phyloP scores from a whole-genome alignment of 2,888 invertebrate species.

The Acrobasis suavella region DNA sequence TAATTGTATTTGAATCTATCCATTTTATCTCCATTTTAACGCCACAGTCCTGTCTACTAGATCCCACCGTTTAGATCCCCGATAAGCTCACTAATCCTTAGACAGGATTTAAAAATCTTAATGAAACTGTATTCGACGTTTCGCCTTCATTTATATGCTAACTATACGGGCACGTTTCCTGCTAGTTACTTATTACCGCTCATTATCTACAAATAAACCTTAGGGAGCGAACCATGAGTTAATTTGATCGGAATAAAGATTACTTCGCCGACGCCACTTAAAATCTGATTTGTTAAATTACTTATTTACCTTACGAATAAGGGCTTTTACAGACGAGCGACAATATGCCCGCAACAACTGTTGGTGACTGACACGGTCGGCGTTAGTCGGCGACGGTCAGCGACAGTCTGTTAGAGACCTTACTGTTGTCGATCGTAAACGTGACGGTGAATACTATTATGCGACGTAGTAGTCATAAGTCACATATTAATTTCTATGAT shows the following conservation, averaged over 20 bases:
- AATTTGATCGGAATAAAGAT: slow-evolving; percentile 68
- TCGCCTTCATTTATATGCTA: slow-evolving; percentile 47
- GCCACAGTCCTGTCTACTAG: slow-evolving; percentile 10
- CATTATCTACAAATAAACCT: slow-evolving; percentile 66
- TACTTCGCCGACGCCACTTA: slow-evolving; percentile 54
- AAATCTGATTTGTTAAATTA: slow-evolving; percentile 66
- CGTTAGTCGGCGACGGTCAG: too few species aligned
- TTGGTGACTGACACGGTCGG: too few species aligned
- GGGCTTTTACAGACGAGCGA: slow-evolving; percentile 35
- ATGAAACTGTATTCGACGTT: slow-evolving; percentile 29
- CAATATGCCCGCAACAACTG: too few species aligned
- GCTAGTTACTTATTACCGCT: slow-evolving; percentile 59
- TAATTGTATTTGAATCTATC: not conserved
- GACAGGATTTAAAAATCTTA: slow-evolving; percentile 25
- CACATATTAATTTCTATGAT: too few species aligned
- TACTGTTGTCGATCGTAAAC: too few species aligned
- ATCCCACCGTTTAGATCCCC: slow-evolving; percentile 5
- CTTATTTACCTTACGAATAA: slow-evolving; percentile 63
- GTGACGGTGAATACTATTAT: too few species aligned
- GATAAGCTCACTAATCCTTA: slow-evolving; percentile 13
- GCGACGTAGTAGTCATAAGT: too few species aligned
- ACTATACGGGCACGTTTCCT: slow-evolving; percentile 48
- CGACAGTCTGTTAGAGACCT: too few species aligned
- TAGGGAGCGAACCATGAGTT: slow-evolving; percentile 49
- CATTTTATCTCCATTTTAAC: slow-evolving; percentile 5